Base-by-base conservation (phyloP, 2,113 vertebrate species). In the Chiloscyllium plagiosum region DNA sequence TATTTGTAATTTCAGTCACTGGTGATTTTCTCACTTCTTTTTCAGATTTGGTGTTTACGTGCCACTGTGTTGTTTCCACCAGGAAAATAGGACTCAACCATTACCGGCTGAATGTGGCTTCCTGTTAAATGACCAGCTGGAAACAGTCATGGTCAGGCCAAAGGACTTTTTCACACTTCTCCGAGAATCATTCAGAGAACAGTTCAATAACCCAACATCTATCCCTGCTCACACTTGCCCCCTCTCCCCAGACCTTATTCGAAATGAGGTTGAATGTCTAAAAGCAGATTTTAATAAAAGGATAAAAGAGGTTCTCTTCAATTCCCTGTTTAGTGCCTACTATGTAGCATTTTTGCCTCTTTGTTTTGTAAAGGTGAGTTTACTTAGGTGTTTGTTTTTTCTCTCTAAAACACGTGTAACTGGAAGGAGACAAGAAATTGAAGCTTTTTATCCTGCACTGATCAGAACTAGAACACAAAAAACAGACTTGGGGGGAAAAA, bases 241-340 rank as follows among this genome's bases (percentile, higher is more conserved):
- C 0, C 98, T 99, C 33, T 99, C 99, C 6, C 99, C 99, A 0
- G 99, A 99, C 97, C 97, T 99, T 96, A 99, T 99, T 96, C 99
- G 99, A 76, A 98, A 98, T 8, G 99, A 99, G 97, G 99, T 99
- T 96, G 98, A 99, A 97, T 99, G 99, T 97, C 98, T 99, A 95
- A 99, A 99, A 97, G 98, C 98, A 72, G 99, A 99, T 97, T 99
- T 99, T 97, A 99, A 99, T 97, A 98, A 98, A 90, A 98, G 99
- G 96, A 99, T 99, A 96, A 99, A 99, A 97, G 99, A 99, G 97
- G 99, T 99, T 96, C 98, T 99, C 96, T 99, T 99, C 98, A 99
- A 99, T 97, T 99, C 99, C 70, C 98, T 99, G 96, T 99, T 99
- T 98, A 99, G 99, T 96, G 99, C 99, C 96, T 99, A 99, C 97